phyloP scores from a whole-genome alignment of 2,797 vertebrate species.

The Chelon labrosus region DNA sequence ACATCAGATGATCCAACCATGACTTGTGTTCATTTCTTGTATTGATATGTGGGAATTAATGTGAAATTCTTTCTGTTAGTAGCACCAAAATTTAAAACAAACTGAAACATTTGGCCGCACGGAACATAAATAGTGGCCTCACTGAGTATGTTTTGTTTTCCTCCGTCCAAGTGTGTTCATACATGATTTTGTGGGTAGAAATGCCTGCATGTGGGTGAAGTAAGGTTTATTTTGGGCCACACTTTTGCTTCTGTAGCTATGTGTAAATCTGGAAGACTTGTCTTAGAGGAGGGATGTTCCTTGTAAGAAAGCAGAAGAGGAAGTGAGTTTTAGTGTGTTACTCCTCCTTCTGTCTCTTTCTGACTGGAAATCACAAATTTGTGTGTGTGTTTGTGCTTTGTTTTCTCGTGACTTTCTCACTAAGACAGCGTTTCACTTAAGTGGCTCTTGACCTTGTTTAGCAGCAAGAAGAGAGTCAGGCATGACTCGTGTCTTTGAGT shows the following conservation, averaged over 20 bases:
- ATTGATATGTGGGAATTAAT: not conserved
- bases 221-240: too few relatives aligned
- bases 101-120: not conserved
- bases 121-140: slow-evolving; percentile 2
- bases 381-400: slow-evolving; percentile 29
- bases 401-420: slow-evolving; percentile 32
- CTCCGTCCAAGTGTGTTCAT: not conserved
- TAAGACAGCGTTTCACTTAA: slow-evolving; percentile 23
- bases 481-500: slow-evolving; percentile 12
- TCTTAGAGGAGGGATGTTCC: slow-evolving; percentile 21
- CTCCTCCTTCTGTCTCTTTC: slow-evolving; percentile 24
- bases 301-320: slow-evolving; percentile 63
- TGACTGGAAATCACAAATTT: slow-evolving; percentile 34
- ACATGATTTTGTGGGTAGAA: not conserved
- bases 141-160: slow-evolving; percentile 10
- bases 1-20: not conserved
- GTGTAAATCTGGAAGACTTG: slow-evolving; percentile 21
- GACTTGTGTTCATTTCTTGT: not conserved
- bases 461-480: slow-evolving; percentile 25
- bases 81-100: not conserved
- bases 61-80: not conserved
- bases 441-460: slow-evolving; percentile 56
- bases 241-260: not conserved
- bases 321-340: slow-evolving; percentile 41
- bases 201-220: not conserved